Conservation (phyloP, 1,140 invertebrate genomes). For the Drosophila pruinosa region DNA sequence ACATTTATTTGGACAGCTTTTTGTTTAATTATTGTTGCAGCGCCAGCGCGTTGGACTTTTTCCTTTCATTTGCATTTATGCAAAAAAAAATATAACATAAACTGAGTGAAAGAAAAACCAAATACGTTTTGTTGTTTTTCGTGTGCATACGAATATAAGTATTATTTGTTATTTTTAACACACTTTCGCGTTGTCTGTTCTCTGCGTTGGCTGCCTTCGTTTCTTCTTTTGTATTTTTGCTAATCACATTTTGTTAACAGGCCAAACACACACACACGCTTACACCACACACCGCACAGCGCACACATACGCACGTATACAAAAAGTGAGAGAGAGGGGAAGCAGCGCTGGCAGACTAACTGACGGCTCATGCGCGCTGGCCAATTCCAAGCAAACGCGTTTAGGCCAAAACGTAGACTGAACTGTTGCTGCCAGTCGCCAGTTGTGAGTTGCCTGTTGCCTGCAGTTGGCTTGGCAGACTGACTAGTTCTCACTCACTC, state of each 20-base stretch:
- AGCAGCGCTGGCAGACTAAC: slow-evolving; percentile 32
- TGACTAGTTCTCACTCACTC: slow-evolving; percentile 37
- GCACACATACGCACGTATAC: slow-evolving; percentile 23
- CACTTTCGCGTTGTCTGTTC: slow-evolving; percentile 44
- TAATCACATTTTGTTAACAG: slow-evolving; percentile 81
- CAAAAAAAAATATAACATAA: slow-evolving; percentile 6
- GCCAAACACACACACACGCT: slow-evolving; percentile 30
- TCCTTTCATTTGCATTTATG: slow-evolving; percentile 48
- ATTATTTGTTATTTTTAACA: slow-evolving; percentile 51
- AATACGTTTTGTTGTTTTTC: slow-evolving; percentile 7
- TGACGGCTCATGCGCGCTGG: slow-evolving; percentile 66
- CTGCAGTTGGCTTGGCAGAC: slow-evolving; percentile 30
- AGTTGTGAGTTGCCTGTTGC: slow-evolving; percentile 28
- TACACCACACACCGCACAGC: slow-evolving; percentile 13
- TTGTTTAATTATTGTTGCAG: slow-evolving; percentile 44
- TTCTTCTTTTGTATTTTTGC: slow-evolving; percentile 76
- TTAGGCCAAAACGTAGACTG: slow-evolving; percentile 76
- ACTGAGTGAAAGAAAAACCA: slow-evolving; percentile 5
- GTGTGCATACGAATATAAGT: neutral
- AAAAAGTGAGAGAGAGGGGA: slow-evolving; percentile 11
- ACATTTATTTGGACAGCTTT: slow-evolving; percentile 36
- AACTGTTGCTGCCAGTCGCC: slow-evolving; percentile 31
- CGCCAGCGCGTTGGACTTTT: slow-evolving; percentile 52
- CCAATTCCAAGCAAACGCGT: slow-evolving; percentile 67
- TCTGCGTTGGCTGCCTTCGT: slow-evolving; percentile 61